These are phyloP conservation scores for Latrodectus geometricus DNA, from an alignment of 1,140 invertebrate species.

Conservation along the genomic window DNA sequence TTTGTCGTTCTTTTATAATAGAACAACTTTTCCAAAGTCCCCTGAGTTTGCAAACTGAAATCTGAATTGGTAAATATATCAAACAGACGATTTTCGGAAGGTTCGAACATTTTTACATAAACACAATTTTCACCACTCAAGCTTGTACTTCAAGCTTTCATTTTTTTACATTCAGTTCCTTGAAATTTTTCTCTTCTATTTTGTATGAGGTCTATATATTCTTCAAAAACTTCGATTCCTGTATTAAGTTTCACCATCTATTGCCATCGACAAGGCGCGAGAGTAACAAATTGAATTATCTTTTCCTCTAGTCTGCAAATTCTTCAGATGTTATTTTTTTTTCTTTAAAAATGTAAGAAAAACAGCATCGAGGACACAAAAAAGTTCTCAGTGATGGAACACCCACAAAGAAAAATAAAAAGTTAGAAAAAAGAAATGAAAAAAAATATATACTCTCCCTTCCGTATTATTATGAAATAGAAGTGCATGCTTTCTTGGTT, in stretches of 20 bases:
- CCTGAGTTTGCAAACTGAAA: neutral
- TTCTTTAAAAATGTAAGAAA: neutral
- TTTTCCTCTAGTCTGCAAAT: constrained; percentile 22
- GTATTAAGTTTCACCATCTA: neutral
- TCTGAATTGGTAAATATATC: constrained; percentile 39
- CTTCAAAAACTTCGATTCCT: neutral
- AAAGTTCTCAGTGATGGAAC: constrained; percentile 1
- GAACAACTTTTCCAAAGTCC: too few species aligned
- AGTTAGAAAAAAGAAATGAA: neutral
- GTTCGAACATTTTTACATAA: constrained; percentile 9
- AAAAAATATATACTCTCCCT: neutral
- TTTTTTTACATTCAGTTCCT: neutral
- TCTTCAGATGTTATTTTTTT: constrained; percentile 14
- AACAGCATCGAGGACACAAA: constrained; percentile 1
- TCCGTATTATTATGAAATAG: constrained; percentile 46
- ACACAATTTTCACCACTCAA: constrained; percentile 10
- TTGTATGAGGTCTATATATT: neutral
- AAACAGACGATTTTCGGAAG: neutral
- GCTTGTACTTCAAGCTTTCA: neutral
- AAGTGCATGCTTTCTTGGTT: constrained; percentile 33
- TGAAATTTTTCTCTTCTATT: neutral
- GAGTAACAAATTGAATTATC: constrained; percentile 38
- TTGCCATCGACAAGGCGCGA: neutral
- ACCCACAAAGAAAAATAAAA: constrained; percentile 14
- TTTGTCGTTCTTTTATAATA: too few species aligned